phyloP scores from a whole-genome alignment of 2,113 vertebrate species.

The Cochlearius cochlearius region DNA sequence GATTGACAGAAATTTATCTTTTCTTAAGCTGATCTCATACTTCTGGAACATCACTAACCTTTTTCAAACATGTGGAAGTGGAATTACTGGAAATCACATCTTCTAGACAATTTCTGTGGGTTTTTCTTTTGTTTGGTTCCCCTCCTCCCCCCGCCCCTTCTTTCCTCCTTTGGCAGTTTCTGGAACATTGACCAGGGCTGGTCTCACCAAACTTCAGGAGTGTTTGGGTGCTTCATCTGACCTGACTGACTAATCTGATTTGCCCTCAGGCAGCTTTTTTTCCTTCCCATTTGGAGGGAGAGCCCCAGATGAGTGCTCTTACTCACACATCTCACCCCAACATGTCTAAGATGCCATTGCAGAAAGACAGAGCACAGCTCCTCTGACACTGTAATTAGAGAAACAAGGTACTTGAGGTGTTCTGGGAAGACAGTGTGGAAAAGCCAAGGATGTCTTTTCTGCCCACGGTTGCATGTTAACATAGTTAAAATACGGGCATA shows the following conservation, averaged over 20 bases:
- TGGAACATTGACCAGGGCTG: background rate
- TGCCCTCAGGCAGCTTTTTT: background rate
- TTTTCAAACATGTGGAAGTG: background rate
- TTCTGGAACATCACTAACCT: background rate
- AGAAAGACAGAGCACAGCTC: background rate
- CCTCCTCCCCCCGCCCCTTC: background rate
- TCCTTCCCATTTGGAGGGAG: background rate
- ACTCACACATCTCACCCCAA: background rate
- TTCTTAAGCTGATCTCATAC: background rate
- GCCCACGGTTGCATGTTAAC: background rate
- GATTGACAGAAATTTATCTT: background rate
- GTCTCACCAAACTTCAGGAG: background rate
- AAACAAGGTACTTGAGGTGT: rapidly evolving
- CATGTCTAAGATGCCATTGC: rapidly evolving
- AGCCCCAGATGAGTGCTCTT: background rate
- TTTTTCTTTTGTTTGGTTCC: background rate
- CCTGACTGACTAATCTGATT: background rate
- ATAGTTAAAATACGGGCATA: background rate
- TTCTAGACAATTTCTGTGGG: background rate
- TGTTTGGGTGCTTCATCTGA: background rate
- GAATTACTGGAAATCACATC: background rate
- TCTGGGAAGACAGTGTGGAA: background rate
- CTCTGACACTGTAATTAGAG: background rate
- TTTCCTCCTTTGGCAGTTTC: background rate
- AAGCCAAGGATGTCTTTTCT: background rate